phyloP scores from a whole-genome alignment of 2,797 vertebrate species.

The Apodemus agrarius region DNA sequence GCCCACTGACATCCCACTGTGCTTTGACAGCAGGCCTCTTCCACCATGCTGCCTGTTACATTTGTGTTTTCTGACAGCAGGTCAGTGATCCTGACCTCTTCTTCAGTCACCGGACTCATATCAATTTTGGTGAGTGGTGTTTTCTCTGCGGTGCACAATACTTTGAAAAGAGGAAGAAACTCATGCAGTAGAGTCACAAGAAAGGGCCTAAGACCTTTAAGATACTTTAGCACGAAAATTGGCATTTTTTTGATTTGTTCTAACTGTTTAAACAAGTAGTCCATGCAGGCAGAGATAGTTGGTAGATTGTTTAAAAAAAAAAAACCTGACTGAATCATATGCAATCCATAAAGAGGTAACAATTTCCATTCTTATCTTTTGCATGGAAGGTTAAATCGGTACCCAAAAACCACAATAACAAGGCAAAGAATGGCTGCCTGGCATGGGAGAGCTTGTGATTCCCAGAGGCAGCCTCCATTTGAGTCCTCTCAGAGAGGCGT shows the following conservation, averaged over 20 bases:
- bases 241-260: background rate
- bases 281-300: background rate
- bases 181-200: background rate
- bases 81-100: background rate
- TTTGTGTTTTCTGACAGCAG: background rate
- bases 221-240: background rate
- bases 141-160: background rate
- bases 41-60: background rate
- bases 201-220: background rate
- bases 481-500: background rate
- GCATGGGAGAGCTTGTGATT: background rate
- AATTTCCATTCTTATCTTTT: background rate
- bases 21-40: background rate
- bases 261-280: background rate
- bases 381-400: background rate
- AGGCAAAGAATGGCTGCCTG: background rate
- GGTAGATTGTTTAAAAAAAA: no score
- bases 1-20: background rate
- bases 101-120: background rate
- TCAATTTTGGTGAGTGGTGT: background rate
- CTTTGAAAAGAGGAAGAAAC: background rate
- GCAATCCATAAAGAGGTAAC: background rate
- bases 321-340: background rate
- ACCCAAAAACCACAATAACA: background rate
- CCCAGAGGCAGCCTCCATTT: background rate